Evolutionary conservation across 2,888 invertebrate species (phyloP).

Genomic region (Aelia acuminata): DNA sequence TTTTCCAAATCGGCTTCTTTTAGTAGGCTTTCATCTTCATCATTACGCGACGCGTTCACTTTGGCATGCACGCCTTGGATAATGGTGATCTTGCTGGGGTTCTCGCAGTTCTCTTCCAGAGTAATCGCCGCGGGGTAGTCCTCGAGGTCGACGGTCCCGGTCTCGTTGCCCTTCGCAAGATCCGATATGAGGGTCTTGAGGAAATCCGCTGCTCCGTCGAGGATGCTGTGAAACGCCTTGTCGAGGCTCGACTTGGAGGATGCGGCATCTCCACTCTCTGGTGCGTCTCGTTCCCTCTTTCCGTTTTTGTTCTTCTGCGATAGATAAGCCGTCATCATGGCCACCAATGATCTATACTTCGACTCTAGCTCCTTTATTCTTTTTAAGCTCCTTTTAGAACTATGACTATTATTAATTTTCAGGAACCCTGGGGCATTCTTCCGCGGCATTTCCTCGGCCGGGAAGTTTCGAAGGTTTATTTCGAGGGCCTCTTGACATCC

Average conservation of each 20-base stretch:
- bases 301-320: background rate
- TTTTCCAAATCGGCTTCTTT: background rate
- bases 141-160: background rate
- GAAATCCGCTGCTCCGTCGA: constrained; percentile 23
- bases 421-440: background rate
- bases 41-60: background rate
- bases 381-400: background rate
- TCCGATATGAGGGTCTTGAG: background rate
- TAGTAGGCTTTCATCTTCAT: background rate
- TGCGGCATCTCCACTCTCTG: background rate
- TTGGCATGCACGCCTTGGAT: background rate
- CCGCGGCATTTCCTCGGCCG: background rate
- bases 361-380: background rate
- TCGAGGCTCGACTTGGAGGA: background rate
- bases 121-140: background rate
- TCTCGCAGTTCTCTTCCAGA: constrained; percentile 7
- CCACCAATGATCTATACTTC: background rate
- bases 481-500: background rate
- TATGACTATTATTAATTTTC: background rate
- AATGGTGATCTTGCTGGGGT: constrained; percentile 23
- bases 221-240: constrained; percentile 14
- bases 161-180: background rate
- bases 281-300: background rate
- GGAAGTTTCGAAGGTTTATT: background rate
- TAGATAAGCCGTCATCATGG: background rate